Evolutionary conservation across 2,113 vertebrate species (phyloP).

Genomic region (Alces alces): DNA sequence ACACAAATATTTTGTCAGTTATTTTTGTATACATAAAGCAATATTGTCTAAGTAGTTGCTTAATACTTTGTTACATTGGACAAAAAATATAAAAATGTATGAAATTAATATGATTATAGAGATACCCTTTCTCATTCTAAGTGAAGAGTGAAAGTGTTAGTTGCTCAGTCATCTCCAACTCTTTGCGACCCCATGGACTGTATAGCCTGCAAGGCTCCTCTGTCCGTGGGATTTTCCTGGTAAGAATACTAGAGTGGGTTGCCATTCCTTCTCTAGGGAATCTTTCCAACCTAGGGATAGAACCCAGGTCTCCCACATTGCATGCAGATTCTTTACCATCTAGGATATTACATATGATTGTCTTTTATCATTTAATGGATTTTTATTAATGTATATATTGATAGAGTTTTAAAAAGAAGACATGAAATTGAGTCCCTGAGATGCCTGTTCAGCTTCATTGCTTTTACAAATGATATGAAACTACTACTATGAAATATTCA

Average conservation of each 20-base stretch:
- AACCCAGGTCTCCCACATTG: not conserved
- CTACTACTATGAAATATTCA: not conserved
- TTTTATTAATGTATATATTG: not conserved
- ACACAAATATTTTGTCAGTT: not conserved
- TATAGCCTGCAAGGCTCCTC: not conserved
- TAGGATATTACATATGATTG: not conserved
- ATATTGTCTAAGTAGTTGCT: not conserved
- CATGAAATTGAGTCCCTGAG: not conserved
- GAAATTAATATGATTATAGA: not conserved
- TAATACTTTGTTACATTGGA: not conserved
- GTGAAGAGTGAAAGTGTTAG: not conserved
- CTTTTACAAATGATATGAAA: not conserved
- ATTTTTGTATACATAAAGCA: not conserved
- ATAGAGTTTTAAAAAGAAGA: not conserved
- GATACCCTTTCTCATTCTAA: not conserved
- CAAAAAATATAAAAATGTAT: not conserved
- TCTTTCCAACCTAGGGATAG: not conserved
- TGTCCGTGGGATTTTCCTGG: not conserved
- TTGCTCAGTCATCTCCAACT: not conserved
- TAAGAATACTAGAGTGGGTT: not conserved
- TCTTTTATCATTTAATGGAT: not conserved
- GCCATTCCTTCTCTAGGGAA: not conserved
- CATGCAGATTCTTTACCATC: rapidly evolving
- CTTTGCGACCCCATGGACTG: not conserved
- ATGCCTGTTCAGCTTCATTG: not conserved